These are phyloP conservation scores for Semaprochilodus insignis DNA, from an alignment of 2,797 vertebrate genomes.

Conservation along the genomic window DNA sequence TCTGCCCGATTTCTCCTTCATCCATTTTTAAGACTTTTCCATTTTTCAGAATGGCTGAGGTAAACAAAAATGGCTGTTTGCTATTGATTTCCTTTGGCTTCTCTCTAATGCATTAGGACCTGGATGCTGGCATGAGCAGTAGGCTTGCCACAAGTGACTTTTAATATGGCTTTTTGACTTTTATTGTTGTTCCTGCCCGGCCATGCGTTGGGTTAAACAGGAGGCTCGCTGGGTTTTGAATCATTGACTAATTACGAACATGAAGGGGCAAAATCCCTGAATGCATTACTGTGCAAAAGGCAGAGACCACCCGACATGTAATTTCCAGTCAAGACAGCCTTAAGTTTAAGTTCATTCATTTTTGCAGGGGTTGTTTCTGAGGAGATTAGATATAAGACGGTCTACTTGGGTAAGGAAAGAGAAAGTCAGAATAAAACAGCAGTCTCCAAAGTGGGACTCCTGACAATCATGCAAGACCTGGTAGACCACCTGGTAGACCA, in stretches of 20 bases:
- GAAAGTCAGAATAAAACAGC: too few species aligned
- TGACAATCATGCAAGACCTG: too few species aligned
- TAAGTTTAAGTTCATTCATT: too few species aligned
- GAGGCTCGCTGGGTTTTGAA: background rate
- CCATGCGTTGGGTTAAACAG: constrained; percentile 8
- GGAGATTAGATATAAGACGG: too few species aligned
- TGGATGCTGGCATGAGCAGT: background rate
- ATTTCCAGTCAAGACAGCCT: too few species aligned
- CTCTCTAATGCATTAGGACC: constrained; percentile 37
- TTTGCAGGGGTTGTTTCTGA: too few species aligned
- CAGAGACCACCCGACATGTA: too few species aligned
- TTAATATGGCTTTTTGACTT: constrained; percentile 10
- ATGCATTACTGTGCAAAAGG: too few species aligned
- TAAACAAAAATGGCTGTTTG: constrained; percentile 55
- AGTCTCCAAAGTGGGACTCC: too few species aligned
- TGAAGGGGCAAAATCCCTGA: background rate
- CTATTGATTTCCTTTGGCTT: constrained; percentile 57
- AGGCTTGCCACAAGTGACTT: constrained; percentile 29
- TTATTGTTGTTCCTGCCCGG: constrained; percentile 15
- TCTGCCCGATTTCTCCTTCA: constrained; percentile 4
- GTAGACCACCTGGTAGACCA: too few species aligned
- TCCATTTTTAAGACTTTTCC: constrained; percentile 44
- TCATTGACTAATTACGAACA: background rate
- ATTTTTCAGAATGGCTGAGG: constrained; percentile 52
- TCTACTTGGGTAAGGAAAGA: too few species aligned